These are phyloP conservation scores for Argynnis bischoffii DNA, from an alignment of 2,888 invertebrate genomes.

Conservation along the genomic window DNA sequence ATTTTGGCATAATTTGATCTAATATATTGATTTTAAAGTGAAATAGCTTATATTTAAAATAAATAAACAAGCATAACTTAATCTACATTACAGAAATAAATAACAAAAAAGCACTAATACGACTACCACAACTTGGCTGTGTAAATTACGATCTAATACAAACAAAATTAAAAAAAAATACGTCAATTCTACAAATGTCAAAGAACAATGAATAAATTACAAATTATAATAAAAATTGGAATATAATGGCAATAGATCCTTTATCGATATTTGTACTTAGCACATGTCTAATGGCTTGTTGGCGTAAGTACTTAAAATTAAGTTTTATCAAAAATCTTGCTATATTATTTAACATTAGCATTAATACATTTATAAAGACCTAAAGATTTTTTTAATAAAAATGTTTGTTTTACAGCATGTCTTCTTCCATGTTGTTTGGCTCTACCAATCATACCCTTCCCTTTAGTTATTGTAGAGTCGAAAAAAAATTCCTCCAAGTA, in stretches of 20 bases:
- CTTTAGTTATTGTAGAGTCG: slow-evolving; percentile 49
- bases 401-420: slow-evolving; percentile 52
- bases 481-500: slow-evolving; percentile 28
- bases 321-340: not conserved
- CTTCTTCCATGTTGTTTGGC: slow-evolving; percentile 56
- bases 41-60: not conserved
- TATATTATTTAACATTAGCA: no score
- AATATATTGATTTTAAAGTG: slow-evolving; percentile 7
- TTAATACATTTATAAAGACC: no score
- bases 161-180: slow-evolving; percentile 1
- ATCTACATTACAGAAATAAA: slow-evolving; percentile 3
- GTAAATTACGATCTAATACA: slow-evolving; percentile 11
- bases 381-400: not conserved
- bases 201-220: slow-evolving; percentile 24
- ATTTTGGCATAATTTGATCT: not conserved
- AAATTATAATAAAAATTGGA: slow-evolving; percentile 17
- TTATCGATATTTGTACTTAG: slow-evolving; percentile 55
- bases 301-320: slow-evolving; percentile 62
- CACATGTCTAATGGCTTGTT: slow-evolving; percentile 58
- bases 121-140: slow-evolving; percentile 10
- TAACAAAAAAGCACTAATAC: not conserved
- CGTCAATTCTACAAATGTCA: slow-evolving; percentile 21
- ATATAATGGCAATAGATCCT: slow-evolving; percentile 49
- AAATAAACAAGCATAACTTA: slow-evolving; percentile 11
- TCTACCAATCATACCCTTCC: slow-evolving; percentile 52